Evolutionary conservation across 23 tunicate species (phyloP).

Genomic region (Styela plicata): DNA sequence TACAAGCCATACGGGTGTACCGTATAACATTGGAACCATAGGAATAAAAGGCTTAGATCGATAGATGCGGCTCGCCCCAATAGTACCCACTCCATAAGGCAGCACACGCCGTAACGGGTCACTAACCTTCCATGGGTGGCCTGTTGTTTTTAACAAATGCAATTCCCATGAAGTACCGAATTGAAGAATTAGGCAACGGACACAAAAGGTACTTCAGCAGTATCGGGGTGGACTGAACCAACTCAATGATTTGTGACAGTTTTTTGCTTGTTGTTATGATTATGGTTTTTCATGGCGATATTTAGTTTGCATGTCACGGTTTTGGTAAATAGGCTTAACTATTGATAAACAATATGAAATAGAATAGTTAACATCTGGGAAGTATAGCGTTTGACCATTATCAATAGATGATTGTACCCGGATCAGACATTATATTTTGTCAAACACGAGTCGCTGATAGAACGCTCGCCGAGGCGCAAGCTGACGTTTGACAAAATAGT

Average conservation of each 20-base stretch:
- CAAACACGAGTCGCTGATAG: too few relatives aligned
- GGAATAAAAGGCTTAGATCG: too few relatives aligned
- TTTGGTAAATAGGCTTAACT: neutral
- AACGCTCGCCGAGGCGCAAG: too few relatives aligned
- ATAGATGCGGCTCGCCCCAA: too few relatives aligned
- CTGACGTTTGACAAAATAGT: too few relatives aligned
- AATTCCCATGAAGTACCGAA: slow-evolving; percentile 13
- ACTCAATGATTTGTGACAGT: neutral
- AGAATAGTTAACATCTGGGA: too few relatives aligned
- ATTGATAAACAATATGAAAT: neutral
- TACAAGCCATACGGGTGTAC: too few relatives aligned
- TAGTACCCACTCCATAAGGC: neutral
- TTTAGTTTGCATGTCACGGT: neutral
- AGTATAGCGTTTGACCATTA: too few relatives aligned
- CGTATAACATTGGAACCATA: too few relatives aligned
- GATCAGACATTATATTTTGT: too few relatives aligned
- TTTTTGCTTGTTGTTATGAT: neutral
- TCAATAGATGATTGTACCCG: too few relatives aligned
- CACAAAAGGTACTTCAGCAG: neutral
- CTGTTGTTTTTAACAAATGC: slow-evolving; percentile 20
- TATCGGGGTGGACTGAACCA: neutral
- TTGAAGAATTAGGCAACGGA: neutral
- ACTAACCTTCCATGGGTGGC: slow-evolving; percentile 33
- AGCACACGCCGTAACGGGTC: slow-evolving; percentile 24
- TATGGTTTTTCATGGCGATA: neutral